A percentile compares a stretch with the other conserved stretches of the same genome.
Evolutionary conservation across 1,140 invertebrate species (phyloP).

Genomic region (Uloborus diversus): DNA sequence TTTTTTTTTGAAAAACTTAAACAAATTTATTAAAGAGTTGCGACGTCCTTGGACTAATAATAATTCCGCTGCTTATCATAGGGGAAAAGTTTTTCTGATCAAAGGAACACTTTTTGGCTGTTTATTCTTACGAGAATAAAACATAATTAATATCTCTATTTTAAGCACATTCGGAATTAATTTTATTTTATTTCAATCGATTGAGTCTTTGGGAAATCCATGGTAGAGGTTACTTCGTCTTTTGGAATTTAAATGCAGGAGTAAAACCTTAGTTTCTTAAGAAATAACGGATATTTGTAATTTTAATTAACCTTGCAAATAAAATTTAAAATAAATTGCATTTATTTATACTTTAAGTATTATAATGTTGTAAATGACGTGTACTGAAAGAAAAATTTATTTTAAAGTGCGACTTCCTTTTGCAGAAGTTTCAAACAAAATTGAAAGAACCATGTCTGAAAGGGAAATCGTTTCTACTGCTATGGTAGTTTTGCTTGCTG

Average conservation of each 20-base stretch:
- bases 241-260: neutral
- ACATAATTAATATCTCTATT: too few relatives aligned
- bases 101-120: too few relatives aligned
- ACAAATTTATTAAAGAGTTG: too few relatives aligned
- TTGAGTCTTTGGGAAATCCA: neutral
- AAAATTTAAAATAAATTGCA: neutral
- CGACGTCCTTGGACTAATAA: too few relatives aligned
- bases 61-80: too few relatives aligned
- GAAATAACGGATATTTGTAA: neutral
- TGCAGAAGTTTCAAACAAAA: neutral
- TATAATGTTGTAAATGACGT: neutral
- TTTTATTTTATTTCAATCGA: too few relatives aligned
- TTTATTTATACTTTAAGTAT: neutral
- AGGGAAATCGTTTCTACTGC: conserved; percentile 12
- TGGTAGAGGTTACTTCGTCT: neutral
- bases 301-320: neutral
- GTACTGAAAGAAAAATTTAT: neutral
- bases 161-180: too few relatives aligned
- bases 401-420: neutral
- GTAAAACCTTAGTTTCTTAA: neutral
- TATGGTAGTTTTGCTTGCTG: conserved; percentile 17
- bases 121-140: too few relatives aligned
- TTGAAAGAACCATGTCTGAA: neutral
- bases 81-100: too few relatives aligned
- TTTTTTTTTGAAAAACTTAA: too few relatives aligned